Percentiles rank a stretch among this genome's conserved stretches.
These are phyloP conservation scores for Turnix velox DNA, from an alignment of 2,113 vertebrate genomes.

Conservation along the genomic window DNA sequence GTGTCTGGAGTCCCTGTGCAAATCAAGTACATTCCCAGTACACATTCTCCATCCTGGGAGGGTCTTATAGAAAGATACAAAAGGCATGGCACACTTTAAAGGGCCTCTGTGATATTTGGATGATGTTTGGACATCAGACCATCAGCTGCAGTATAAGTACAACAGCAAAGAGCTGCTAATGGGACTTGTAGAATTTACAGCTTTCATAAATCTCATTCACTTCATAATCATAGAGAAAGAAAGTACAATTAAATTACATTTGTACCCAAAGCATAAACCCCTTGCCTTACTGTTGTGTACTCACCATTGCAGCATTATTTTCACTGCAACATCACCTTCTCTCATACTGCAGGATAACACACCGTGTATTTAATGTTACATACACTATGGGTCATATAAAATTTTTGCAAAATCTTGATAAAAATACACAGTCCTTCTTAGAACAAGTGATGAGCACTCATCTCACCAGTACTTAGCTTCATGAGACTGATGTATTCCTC, in stretches of 20 bases:
- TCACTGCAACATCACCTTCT: neutral
- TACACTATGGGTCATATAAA: neutral
- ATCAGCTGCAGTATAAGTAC: neutral
- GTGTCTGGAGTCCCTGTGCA: neutral
- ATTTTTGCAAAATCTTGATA: neutral
- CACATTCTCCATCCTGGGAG: neutral
- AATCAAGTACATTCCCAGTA: neutral
- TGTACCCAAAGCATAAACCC: neutral
- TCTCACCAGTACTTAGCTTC: neutral
- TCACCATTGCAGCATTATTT: neutral
- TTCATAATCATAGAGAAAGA: neutral
- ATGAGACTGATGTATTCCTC: neutral
- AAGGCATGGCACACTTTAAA: neutral
- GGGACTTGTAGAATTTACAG: neutral
- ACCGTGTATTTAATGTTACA: neutral
- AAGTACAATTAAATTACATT: neutral
- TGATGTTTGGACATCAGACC: neutral
- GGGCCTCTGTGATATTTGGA: neutral
- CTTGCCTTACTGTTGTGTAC: neutral
- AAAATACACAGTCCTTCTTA: neutral
- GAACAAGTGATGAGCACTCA: neutral
- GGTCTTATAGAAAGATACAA: rapidly evolving
- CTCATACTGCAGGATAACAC: neutral
- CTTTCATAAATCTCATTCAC: neutral
- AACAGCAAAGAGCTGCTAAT: neutral